Evolutionary conservation across 1,140 invertebrate genomes (phyloP).

Genomic region (Pseudomyrmex cubaensis): DNA sequence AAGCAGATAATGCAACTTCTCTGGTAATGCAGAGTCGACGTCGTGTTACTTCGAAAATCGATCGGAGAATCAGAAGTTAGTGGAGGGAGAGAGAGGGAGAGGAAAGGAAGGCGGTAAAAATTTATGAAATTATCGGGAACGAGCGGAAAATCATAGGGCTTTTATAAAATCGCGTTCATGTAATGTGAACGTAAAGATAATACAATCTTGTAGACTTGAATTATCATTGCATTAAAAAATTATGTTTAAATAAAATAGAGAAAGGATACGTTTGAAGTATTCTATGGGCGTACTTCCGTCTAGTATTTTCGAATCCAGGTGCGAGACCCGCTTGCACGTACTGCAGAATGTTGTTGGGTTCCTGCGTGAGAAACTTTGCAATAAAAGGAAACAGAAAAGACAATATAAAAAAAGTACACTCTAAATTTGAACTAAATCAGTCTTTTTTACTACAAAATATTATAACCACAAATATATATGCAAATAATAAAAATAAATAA

Average conservation of each 20-base stretch:
- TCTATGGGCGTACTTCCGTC: conserved; percentile 45
- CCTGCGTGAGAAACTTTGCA: conserved; percentile 66
- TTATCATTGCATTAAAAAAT: conserved; percentile 36
- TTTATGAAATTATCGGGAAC: conserved; percentile 45
- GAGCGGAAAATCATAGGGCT: background rate
- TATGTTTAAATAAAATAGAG: background rate
- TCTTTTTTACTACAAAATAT: no score
- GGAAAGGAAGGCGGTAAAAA: conserved; percentile 4
- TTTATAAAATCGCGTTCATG: conserved; percentile 9
- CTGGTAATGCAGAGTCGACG: background rate
- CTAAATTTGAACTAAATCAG: no score
- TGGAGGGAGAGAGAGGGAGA: conserved; percentile 4
- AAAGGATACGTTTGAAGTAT: conserved; percentile 83
- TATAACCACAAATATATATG: no score
- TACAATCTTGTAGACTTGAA: background rate
- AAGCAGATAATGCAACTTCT: conserved; percentile 26
- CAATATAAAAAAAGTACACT: no score
- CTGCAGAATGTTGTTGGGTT: conserved; percentile 69
- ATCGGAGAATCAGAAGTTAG: conserved; percentile 13
- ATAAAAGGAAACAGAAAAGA: background rate
- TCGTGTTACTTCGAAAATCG: conserved; percentile 34
- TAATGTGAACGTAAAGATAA: conserved; percentile 32
- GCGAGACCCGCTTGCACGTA: conserved; percentile 66
- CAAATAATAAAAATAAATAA: no score
- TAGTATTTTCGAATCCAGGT: conserved; percentile 62